A percentile compares a stretch with the other conserved stretches of the same genome.
These are phyloP conservation scores for Leptatherina wallacei DNA, from an alignment of 2,797 vertebrate species.

Conservation along the genomic window DNA sequence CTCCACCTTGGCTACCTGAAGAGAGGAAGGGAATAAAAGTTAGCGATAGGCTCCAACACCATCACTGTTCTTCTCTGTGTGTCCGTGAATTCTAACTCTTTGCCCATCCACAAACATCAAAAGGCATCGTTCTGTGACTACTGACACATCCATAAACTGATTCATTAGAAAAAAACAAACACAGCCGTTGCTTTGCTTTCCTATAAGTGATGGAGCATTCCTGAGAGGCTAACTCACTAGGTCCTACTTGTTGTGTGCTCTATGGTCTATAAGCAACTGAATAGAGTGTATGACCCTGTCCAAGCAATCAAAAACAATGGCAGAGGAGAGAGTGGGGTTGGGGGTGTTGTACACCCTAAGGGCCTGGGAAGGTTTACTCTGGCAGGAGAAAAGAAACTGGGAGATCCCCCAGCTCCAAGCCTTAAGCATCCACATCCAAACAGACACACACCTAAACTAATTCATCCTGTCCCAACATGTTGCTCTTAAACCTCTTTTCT, in stretches of 20 bases:
- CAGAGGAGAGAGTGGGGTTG: slow-evolving; percentile 28
- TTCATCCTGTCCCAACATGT: slow-evolving; percentile 63
- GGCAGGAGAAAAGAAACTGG: slow-evolving; percentile 69
- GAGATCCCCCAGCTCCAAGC: slow-evolving; percentile 47
- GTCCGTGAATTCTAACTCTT: slow-evolving; percentile 18
- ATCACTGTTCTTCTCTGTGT: slow-evolving; percentile 29
- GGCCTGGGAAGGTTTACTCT: slow-evolving; percentile 64
- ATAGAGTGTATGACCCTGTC: slow-evolving; percentile 54
- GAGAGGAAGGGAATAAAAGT: slow-evolving; percentile 49
- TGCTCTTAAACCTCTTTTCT: slow-evolving; percentile 53
- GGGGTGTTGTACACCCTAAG: slow-evolving; percentile 32
- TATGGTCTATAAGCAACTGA: slow-evolving; percentile 63
- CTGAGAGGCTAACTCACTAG: slow-evolving; percentile 52
- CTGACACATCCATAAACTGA: slow-evolving; percentile 62
- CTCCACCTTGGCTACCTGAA: slow-evolving; percentile 97
- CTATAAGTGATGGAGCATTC: slow-evolving; percentile 67
- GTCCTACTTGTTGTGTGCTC: slow-evolving; percentile 52
- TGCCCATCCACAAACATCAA: slow-evolving; percentile 30
- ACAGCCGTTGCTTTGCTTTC: slow-evolving; percentile 16
- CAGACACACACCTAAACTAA: slow-evolving; percentile 60
- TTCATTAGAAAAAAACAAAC: slow-evolving; percentile 42
- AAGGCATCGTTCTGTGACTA: slow-evolving; percentile 55
- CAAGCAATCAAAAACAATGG: slow-evolving; percentile 60
- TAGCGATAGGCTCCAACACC: slow-evolving; percentile 17
- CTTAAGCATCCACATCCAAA: slow-evolving; percentile 67